These are phyloP conservation scores for Cinclus mexicanus DNA, from an alignment of 2,113 vertebrate species.

Conservation along the genomic window DNA sequence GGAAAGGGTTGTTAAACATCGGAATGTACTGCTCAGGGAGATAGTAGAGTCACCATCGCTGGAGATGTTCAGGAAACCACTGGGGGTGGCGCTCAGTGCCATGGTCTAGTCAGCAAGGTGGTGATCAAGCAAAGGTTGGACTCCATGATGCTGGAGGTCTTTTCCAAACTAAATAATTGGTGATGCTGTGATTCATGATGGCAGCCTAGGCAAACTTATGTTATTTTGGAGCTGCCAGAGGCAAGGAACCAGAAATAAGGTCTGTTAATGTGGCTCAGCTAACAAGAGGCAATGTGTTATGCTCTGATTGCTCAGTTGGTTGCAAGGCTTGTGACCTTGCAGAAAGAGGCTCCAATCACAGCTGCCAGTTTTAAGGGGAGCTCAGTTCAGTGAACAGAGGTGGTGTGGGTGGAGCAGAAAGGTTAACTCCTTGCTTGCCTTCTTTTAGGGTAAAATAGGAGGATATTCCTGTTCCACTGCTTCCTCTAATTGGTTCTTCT, in stretches of 20 bases:
- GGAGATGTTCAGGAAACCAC: not conserved
- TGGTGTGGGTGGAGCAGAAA: not conserved
- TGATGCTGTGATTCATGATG: not conserved
- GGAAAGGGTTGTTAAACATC: not conserved
- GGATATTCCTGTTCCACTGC: not conserved
- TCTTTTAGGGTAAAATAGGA: not conserved
- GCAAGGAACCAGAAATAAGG: rapidly evolving
- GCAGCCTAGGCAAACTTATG: not conserved
- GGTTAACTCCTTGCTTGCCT: not conserved
- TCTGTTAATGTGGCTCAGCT: not conserved
- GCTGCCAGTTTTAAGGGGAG: not conserved
- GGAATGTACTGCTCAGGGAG: not conserved
- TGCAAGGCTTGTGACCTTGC: not conserved
- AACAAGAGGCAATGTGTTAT: not conserved
- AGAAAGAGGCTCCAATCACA: not conserved
- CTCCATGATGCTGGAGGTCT: not conserved
- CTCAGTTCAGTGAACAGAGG: not conserved
- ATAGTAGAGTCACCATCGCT: too few species aligned
- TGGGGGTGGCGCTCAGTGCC: not conserved
- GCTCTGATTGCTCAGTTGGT: rapidly evolving
- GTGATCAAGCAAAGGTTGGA: not conserved
- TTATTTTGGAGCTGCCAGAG: not conserved
- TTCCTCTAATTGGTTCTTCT: not conserved
- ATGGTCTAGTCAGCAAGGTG: not conserved
- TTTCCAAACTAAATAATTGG: not conserved